These are phyloP conservation scores for Andrena bicolor DNA, from an alignment of 2,888 invertebrate genomes.

Conservation along the genomic window DNA sequence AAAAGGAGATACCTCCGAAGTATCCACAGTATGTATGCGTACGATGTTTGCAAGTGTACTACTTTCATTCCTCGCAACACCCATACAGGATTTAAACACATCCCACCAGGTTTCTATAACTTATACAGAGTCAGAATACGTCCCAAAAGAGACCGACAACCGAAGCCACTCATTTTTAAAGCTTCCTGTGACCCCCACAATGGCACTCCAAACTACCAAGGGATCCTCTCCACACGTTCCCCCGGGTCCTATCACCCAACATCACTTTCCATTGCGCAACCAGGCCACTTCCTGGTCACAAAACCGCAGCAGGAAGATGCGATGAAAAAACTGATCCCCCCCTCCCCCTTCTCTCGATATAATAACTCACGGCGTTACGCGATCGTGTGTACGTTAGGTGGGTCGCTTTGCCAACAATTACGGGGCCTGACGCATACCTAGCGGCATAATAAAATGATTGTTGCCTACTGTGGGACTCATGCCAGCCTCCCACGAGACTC, in stretches of 20 bases:
- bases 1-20: background rate
- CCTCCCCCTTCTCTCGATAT: constrained; percentile 40
- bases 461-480: constrained; percentile 54
- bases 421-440: constrained; percentile 44
- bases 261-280: constrained; percentile 56
- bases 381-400: constrained; percentile 42
- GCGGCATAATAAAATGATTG: constrained; percentile 67
- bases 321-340: constrained; percentile 27
- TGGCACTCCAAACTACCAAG: constrained; percentile 14
- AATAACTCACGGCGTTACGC: constrained; percentile 43
- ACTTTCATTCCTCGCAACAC: too few species aligned
- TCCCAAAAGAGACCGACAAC: too few species aligned
- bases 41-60: too few species aligned
- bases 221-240: constrained; percentile 14
- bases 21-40: background rate
- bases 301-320: constrained; percentile 45
- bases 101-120: too few species aligned
- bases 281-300: constrained; percentile 58
- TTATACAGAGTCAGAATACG: too few species aligned
- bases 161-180: too few species aligned
- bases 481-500: constrained; percentile 58
- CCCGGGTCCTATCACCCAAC: constrained; percentile 39
- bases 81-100: too few species aligned
- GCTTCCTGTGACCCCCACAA: background rate
- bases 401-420: constrained; percentile 62